Evolutionary conservation across 2,113 vertebrate species (phyloP).

Genomic region (Leptobrachium leishanense): DNA sequence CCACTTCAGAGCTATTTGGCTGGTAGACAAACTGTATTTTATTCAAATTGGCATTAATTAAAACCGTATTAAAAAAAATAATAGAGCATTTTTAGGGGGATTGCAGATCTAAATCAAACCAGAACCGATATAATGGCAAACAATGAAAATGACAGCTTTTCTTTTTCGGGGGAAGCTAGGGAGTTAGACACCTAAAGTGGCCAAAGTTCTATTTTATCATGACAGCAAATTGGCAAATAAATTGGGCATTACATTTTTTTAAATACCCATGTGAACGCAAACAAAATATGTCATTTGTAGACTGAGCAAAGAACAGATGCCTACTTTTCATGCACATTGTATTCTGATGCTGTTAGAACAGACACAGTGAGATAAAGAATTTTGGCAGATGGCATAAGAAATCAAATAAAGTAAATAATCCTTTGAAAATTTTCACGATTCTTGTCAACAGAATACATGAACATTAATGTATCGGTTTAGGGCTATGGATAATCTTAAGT

Average conservation of each 20-base stretch:
- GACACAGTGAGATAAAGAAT: constrained; percentile 51
- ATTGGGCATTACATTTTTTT: constrained; percentile 50
- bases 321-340: constrained; percentile 53
- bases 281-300: constrained; percentile 57
- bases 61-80: too few species aligned
- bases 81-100: too few species aligned
- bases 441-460: constrained; percentile 50
- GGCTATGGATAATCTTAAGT: too few species aligned
- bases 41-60: too few species aligned
- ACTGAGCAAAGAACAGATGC: constrained; percentile 56
- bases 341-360: constrained; percentile 53
- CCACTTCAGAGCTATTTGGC: too few species aligned
- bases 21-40: too few species aligned
- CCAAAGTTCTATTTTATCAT: constrained; percentile 52
- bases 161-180: background rate
- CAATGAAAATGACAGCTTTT: constrained; percentile 6
- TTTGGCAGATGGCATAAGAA: constrained; percentile 65
- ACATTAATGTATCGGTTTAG: too few species aligned
- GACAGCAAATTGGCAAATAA: constrained; percentile 53
- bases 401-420: constrained; percentile 64
- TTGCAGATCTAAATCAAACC: too few species aligned
- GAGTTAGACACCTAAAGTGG: background rate
- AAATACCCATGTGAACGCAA: constrained; percentile 57
- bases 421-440: constrained; percentile 58
- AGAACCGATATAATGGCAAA: too few species aligned